Conservation (phyloP, 1,140 invertebrate species). For the Diachasmimorpha longicaudata region DNA sequence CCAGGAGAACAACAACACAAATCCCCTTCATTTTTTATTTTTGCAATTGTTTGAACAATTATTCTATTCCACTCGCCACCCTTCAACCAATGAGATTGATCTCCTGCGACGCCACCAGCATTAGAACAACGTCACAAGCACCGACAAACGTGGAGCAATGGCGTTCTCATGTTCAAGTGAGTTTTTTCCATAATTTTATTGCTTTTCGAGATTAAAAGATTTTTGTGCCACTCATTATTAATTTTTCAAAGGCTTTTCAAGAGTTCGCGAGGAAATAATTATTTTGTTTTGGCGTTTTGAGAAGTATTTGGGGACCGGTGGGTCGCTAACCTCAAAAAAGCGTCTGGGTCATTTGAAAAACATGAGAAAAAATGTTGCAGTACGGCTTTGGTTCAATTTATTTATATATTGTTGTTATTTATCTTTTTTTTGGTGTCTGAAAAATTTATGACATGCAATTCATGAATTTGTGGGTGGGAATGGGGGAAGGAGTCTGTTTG, state of each 20-base stretch:
- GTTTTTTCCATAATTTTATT: constrained; percentile 35
- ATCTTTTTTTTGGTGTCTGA: too few relatives aligned
- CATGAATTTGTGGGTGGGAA: too few relatives aligned
- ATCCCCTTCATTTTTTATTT: background rate
- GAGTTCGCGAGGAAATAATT: background rate
- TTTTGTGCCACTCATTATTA: background rate
- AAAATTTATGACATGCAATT: too few relatives aligned
- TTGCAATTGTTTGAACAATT: background rate
- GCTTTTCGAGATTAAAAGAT: constrained; percentile 17
- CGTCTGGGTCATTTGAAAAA: too few relatives aligned
- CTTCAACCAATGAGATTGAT: too few relatives aligned
- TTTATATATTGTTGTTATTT: background rate
- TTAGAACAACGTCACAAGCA: too few relatives aligned
- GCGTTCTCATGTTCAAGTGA: constrained; percentile 68
- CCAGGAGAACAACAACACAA: background rate
- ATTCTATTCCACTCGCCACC: too few relatives aligned
- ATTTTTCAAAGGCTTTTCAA: background rate
- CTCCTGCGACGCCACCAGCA: too few relatives aligned
- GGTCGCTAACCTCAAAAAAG: background rate
- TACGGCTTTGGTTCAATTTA: constrained; percentile 10
- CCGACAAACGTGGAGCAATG: constrained; percentile 50
- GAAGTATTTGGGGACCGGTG: background rate
- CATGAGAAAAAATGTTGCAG: background rate
- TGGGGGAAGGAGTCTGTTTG: too few relatives aligned
- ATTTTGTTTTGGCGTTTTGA: too few relatives aligned